Evolutionary conservation across 2,113 vertebrate species (phyloP).

Genomic region (Eptatretus burgeri): DNA sequence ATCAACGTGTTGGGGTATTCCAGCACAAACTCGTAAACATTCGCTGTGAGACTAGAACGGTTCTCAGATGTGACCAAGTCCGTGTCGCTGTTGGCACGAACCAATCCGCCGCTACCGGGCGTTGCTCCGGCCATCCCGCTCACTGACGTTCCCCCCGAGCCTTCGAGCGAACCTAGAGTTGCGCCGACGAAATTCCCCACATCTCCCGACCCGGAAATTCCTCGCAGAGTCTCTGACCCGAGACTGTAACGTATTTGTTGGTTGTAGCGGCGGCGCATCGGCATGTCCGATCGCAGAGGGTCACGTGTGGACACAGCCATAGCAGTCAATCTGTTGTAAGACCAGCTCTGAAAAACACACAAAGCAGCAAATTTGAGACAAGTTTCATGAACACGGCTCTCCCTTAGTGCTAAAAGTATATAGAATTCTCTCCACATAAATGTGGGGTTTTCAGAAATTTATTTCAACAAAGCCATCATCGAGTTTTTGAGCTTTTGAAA

Average conservation of each 20-base stretch:
- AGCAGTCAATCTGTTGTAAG: neutral
- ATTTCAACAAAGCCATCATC: no score
- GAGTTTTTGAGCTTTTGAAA: no score
- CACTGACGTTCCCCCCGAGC: neutral
- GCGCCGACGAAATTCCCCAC: neutral
- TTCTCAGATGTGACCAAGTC: slow-evolving; percentile 64
- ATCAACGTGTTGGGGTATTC: slow-evolving; percentile 54
- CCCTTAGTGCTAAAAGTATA: no score
- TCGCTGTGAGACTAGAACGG: slow-evolving; percentile 65
- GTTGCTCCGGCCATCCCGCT: neutral
- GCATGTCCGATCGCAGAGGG: neutral
- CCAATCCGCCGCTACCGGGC: neutral
- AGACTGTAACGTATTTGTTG: neutral
- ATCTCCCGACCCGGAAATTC: neutral
- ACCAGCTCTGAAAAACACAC: neutral
- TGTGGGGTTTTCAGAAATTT: no score
- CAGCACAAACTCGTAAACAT: slow-evolving; percentile 50
- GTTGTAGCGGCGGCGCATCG: slow-evolving; percentile 1
- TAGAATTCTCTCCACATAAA: no score
- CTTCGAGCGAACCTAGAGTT: neutral
- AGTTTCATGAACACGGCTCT: no score
- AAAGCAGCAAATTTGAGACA: no score
- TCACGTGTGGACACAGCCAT: slow-evolving; percentile 3
- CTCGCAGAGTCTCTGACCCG: neutral
- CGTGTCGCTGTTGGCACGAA: slow-evolving; percentile 42